phyloP scores from a whole-genome alignment of 92 coral and sea anemone species.

The Umimayanthus chanpuru region DNA sequence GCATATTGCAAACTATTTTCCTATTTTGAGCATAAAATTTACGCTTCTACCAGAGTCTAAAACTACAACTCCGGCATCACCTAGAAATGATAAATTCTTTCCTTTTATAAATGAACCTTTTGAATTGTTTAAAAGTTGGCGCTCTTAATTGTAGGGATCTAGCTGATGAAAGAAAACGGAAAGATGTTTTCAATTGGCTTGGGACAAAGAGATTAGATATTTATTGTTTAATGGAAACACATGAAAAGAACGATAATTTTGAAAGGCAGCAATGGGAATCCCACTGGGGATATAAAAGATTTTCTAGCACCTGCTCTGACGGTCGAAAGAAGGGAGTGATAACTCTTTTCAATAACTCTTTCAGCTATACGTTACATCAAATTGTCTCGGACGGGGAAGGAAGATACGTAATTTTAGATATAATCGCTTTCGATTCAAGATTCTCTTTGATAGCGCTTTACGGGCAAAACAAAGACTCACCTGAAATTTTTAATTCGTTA shows the following conservation, averaged over 20 bases:
- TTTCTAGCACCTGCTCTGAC: neutral
- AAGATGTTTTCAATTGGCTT: neutral
- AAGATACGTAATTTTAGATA: neutral
- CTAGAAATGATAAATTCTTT: no score
- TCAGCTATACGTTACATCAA: neutral
- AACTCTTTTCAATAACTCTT: neutral
- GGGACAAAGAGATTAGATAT: no score
- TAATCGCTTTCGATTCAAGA: neutral
- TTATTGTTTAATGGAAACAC: no score
- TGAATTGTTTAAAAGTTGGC: no score
- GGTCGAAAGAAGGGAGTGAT: neutral
- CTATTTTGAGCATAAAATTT: no score
- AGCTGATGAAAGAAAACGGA: no score
- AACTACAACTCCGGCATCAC: no score
- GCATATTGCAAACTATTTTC: no score
- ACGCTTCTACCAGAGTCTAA: no score
- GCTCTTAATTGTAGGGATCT: no score
- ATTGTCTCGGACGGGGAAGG: neutral
- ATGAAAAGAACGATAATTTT: no score
- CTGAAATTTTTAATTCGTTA: neutral
- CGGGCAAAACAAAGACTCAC: neutral
- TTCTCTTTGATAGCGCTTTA: neutral
- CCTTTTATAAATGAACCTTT: no score
- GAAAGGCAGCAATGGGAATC: neutral
- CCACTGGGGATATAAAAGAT: neutral